Evolutionary conservation across 30 jellyfish, hydroid and myxozoan genomes (phyloP).

Genomic region (Catostylus mosaicus): DNA sequence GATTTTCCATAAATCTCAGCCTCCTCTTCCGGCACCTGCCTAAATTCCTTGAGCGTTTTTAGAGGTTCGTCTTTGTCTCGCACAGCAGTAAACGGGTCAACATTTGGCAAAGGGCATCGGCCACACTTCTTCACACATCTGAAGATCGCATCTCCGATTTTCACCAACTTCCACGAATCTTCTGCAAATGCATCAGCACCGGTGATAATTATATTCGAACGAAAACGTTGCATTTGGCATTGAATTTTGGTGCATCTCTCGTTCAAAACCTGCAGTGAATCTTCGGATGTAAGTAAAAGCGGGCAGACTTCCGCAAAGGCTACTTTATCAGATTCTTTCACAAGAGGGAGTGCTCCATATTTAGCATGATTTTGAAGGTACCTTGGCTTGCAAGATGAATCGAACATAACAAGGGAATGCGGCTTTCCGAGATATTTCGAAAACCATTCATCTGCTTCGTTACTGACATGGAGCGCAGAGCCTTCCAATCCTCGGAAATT

Average conservation of each 20-base stretch:
- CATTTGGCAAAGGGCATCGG: constrained; percentile 55
- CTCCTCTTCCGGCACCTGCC: constrained; percentile 61
- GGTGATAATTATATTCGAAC: constrained; percentile 54
- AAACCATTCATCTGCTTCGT: constrained; percentile 73
- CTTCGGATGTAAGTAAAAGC: constrained; percentile 43
- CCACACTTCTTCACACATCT: constrained; percentile 63
- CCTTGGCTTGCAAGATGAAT: constrained; percentile 51
- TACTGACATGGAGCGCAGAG: constrained; percentile 50
- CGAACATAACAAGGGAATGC: constrained; percentile 32
- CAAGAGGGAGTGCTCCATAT: constrained; percentile 30
- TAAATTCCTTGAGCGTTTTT: constrained; percentile 39
- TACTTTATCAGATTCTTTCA: constrained; percentile 21
- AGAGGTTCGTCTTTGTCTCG: constrained; percentile 61
- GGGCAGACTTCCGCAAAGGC: constrained; percentile 68
- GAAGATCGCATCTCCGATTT: constrained; percentile 42
- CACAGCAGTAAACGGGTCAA: constrained; percentile 62
- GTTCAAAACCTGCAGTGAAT: constrained; percentile 43
- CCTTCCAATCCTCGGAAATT: constrained; percentile 48
- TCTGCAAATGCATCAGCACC: constrained; percentile 66
- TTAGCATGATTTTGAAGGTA: constrained; percentile 4
- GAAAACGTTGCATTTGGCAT: constrained; percentile 49
- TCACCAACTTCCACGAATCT: constrained; percentile 49
- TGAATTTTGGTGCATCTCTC: constrained; percentile 16
- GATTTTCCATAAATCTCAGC: constrained; percentile 36
- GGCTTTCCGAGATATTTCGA: constrained; percentile 57